Conservation (phyloP, 1,140 invertebrate genomes). For the Phymastichus coffea region DNA sequence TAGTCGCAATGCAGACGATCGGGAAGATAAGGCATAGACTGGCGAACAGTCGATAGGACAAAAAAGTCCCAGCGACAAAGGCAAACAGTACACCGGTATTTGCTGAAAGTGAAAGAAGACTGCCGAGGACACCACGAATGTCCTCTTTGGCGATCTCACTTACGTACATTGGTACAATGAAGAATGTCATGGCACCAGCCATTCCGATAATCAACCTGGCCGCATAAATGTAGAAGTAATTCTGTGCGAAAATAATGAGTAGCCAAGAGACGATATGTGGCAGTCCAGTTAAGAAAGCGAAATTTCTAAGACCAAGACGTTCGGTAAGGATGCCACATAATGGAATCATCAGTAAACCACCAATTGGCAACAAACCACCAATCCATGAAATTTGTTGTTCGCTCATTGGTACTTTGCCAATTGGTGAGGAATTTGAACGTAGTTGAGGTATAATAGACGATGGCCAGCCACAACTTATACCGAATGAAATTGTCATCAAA, state of each 20-base stretch:
- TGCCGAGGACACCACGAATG: conserved; percentile 61
- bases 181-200: conserved; percentile 53
- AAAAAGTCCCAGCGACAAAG: conserved; percentile 59
- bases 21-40: conserved; percentile 51
- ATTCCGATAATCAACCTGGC: conserved; percentile 53
- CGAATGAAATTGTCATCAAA: conserved; percentile 54
- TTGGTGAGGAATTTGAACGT: conserved; percentile 43
- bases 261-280: conserved; percentile 44
- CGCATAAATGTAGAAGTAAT: conserved; percentile 38
- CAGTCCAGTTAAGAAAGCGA: conserved; percentile 39
- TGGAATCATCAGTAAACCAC: conserved; percentile 42
- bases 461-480: conserved; percentile 57
- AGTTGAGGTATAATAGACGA: conserved; percentile 56
- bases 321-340: conserved; percentile 43
- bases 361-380: conserved; percentile 46
- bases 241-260: conserved; percentile 44
- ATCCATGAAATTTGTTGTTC: conserved; percentile 55
- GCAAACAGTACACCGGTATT: conserved; percentile 61
- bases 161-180: conserved; percentile 60
- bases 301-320: conserved; percentile 47
- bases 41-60: conserved; percentile 55
- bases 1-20: conserved; percentile 51
- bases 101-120: conserved; percentile 55
- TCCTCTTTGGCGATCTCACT: conserved; percentile 60
- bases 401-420: conserved; percentile 48